phyloP scores from a whole-genome alignment of 2,888 invertebrate species.

The Halocaridina rubra region DNA sequence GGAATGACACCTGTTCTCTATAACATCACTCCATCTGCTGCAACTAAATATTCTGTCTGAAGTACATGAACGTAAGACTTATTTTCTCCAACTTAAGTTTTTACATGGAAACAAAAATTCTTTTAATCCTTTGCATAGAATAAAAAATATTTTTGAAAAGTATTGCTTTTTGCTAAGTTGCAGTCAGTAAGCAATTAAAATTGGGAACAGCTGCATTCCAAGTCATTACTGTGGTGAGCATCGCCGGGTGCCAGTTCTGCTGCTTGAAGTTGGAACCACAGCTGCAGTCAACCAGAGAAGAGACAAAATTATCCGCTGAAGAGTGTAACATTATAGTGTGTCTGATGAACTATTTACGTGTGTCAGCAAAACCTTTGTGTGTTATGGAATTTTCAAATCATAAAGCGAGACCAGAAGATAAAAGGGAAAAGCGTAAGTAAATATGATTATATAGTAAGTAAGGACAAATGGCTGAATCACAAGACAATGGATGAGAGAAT shows the following conservation, averaged over 20 bases:
- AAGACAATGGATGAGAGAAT: no score
- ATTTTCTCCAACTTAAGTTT: no score
- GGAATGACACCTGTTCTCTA: no score
- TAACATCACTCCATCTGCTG: no score
- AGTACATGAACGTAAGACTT: no score
- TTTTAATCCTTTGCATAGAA: no score
- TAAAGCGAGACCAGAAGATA: background rate
- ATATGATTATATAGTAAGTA: no score
- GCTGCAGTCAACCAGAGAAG: background rate
- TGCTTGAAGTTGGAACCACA: background rate
- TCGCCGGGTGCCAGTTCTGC: slow-evolving; percentile 17
- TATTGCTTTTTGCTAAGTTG: no score
- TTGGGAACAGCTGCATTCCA: background rate
- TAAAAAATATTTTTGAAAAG: no score
- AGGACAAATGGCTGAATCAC: no score
- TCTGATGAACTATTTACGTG: background rate
- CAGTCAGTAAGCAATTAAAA: background rate
- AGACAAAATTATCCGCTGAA: background rate
- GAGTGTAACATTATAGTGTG: background rate
- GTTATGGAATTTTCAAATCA: background rate
- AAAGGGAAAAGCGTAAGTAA: background rate
- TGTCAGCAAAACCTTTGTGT: background rate
- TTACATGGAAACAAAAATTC: no score
- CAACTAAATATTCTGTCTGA: no score
- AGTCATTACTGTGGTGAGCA: slow-evolving; percentile 2